Evolutionary conservation across 2,888 invertebrate genomes (phyloP).

Genomic region (Scelioninae gen. 1): DNA sequence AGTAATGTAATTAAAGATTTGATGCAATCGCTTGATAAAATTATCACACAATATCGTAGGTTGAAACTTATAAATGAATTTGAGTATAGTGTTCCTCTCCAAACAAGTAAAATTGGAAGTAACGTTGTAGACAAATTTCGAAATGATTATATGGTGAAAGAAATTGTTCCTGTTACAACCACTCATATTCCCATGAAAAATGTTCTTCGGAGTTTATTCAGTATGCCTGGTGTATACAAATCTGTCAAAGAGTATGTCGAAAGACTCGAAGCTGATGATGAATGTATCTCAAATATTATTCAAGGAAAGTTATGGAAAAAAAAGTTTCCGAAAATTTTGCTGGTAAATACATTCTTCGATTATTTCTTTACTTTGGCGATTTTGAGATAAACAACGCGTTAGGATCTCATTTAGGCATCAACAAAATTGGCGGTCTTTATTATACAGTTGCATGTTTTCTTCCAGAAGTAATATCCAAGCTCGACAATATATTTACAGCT

Average conservation of each 20-base stretch:
- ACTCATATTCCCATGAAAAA: conserved; percentile 6
- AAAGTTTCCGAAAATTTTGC: conserved; percentile 7
- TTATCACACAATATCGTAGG: not conserved
- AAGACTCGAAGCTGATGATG: not conserved
- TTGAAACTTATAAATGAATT: not conserved
- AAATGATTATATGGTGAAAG: not conserved
- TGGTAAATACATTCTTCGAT: conserved; percentile 8
- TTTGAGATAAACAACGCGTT: conserved; percentile 20
- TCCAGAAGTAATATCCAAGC: no score
- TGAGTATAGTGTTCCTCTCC: not conserved
- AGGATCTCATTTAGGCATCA: conserved; percentile 11
- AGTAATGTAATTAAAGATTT: not conserved
- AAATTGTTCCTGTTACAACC: not conserved
- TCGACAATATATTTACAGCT: no score
- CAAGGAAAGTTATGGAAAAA: conserved; percentile 3
- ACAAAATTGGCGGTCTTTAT: conserved; percentile 7
- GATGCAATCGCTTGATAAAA: not conserved
- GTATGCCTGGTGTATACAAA: not conserved
- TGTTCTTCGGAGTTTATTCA: not conserved
- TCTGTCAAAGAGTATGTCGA: conserved; percentile 1
- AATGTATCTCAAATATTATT: conserved; percentile 9
- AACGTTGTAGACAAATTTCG: not conserved
- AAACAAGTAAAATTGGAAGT: not conserved
- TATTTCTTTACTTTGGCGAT: conserved; percentile 9
- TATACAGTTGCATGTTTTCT: conserved; percentile 6